A percentile compares a stretch with the other conserved stretches of the same genome.
Conservation (phyloP, 2,888 invertebrate species). For the Micropterix aruncella region DNA sequence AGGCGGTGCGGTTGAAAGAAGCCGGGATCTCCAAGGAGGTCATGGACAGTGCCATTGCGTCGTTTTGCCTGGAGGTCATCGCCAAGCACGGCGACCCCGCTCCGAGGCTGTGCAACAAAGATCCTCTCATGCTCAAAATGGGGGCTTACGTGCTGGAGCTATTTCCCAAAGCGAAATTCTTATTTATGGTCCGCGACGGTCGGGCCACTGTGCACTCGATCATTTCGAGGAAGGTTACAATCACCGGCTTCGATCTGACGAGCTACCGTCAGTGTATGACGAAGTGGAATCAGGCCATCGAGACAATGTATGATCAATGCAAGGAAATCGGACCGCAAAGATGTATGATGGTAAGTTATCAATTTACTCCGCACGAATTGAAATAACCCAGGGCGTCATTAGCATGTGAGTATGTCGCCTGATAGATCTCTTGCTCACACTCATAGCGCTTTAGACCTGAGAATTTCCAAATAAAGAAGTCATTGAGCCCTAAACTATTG, state of each 20-base stretch:
- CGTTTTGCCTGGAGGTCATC: conserved; percentile 93
- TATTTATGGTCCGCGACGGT: conserved; percentile 97
- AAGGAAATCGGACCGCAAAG: conserved; percentile 58
- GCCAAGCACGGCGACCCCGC: conserved; percentile 94
- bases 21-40: conserved; percentile 89
- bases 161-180: conserved; percentile 95
- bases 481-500: too few relatives aligned
- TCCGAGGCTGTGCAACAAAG: conserved; percentile 93
- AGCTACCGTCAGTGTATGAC: conserved; percentile 88
- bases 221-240: conserved; percentile 75
- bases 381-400: too few relatives aligned
- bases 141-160: conserved; percentile 87
- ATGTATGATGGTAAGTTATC: conserved; percentile 55
- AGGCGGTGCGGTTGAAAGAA: conserved; percentile 78
- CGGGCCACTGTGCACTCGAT: conserved; percentile 98
- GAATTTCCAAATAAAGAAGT: too few relatives aligned
- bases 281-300: conserved; percentile 95
- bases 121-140: conserved; percentile 95
- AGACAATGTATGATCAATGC: conserved; percentile 91
- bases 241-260: conserved; percentile 88
- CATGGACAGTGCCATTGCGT: conserved; percentile 89
- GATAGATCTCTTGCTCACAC: too few relatives aligned
- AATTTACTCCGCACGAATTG: neutral
- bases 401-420: too few relatives aligned
- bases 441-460: too few relatives aligned